Evolutionary conservation across 1,140 invertebrate species (phyloP), one percentile per base, ranked within the genome.

Genomic region (Coptotermes formosanus): DNA sequence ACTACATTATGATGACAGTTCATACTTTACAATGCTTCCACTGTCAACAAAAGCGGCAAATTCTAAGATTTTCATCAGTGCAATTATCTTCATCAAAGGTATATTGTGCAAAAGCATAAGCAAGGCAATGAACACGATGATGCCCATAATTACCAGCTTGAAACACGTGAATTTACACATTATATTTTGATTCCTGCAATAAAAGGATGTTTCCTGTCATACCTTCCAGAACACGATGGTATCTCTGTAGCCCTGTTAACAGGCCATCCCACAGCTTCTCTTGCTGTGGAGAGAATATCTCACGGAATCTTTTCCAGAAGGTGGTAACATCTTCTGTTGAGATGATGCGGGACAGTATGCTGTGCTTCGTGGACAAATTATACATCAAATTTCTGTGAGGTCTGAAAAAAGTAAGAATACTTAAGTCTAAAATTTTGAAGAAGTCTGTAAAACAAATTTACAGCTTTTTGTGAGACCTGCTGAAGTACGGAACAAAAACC

Each of bases 231-330:
- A 93, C 91, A 59, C 91, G 90, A 84, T 92, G 90, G 90, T 94
- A 94, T 88, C 92, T 93, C 55, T 92, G 91, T 32, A 94, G 88
- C 23, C 92, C 93, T 52, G 91, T 89, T 2, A 92, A 86, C 45
- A 94, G 88, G 43, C 91, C 91, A 87, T 93, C 90, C 93, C 93
- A 94, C 3, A 93, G 85, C 87, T 91, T 89, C 87, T 92, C 91
- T 85, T 90, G 91, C 4, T 92, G 89, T 11, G 89, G 59, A 7
- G 90, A 88, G 88, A 93, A 93, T 83, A 92, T 89, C 45, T 91
- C 88, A 38, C 87, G 87, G 82, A 91, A 92, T 85, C 90, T 90
- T 55, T 89, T 87, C 93, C 93, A 94, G 89, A 90, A 94, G 32
- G 88, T 87, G 7, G 88, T 90, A 2, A 94, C 89, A 88, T 94